Conservation (phyloP, 2,113 vertebrate species). For the Engystomops pustulosus region DNA sequence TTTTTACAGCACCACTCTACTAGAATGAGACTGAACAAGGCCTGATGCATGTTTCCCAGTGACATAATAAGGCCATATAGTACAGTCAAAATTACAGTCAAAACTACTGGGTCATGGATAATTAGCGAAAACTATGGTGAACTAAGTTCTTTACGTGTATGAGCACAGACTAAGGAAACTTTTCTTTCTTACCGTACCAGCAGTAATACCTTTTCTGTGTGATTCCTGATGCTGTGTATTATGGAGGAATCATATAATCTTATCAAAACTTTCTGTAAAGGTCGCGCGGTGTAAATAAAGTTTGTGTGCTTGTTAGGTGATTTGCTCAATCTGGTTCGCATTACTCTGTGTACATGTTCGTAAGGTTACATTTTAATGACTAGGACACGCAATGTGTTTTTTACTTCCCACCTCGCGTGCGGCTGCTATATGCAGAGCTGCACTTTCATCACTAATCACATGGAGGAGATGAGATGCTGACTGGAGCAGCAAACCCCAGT, state of each 20-base stretch:
- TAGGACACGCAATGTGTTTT: conserved; percentile 30
- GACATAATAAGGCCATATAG: too few species aligned
- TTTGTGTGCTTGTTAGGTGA: conserved; percentile 26
- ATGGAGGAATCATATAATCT: background rate
- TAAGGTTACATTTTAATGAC: conserved; percentile 41
- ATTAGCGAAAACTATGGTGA: too few species aligned
- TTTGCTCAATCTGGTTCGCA: conserved; percentile 25
- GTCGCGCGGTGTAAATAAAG: conserved; percentile 10
- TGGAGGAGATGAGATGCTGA: conserved; percentile 30
- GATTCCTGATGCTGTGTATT: background rate
- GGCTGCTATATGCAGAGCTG: background rate
- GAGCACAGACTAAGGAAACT: background rate
- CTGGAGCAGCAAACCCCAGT: background rate
- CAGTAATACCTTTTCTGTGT: background rate
- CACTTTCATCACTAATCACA: conserved; percentile 47
- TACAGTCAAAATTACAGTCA: too few species aligned
- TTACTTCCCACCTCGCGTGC: background rate
- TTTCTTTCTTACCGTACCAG: background rate
- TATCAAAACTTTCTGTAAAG: conserved; percentile 16
- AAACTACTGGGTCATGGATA: too few species aligned
- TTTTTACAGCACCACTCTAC: too few species aligned
- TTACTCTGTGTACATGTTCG: conserved; percentile 9
- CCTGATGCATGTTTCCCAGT: too few species aligned
- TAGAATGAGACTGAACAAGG: too few species aligned
- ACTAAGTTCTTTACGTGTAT: too few species aligned